Conservation (phyloP, 2,797 vertebrate species). For the Chrysocyon brachyurus region DNA sequence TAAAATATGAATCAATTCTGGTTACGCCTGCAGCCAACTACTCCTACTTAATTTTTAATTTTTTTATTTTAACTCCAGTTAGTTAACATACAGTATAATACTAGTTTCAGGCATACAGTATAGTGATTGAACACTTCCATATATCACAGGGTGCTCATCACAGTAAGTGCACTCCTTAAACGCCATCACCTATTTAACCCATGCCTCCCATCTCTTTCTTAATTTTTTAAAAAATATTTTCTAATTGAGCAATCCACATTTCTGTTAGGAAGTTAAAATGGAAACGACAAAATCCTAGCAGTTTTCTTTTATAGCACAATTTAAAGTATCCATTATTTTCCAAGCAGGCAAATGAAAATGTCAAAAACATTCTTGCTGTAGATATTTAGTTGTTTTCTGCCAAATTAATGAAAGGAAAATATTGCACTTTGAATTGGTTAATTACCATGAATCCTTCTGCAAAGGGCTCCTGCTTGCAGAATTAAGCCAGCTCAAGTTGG, state of each 20-base stretch:
- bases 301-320: slow-evolving; percentile 72
- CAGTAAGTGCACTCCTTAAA: not conserved
- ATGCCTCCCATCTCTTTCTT: not conserved
- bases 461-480: slow-evolving; percentile 81
- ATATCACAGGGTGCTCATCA: too few species aligned
- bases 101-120: not conserved
- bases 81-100: not conserved
- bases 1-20: slow-evolving; percentile 58
- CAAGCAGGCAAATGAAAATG: slow-evolving; percentile 80
- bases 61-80: not conserved
- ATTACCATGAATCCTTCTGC: slow-evolving; percentile 84
- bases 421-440: slow-evolving; percentile 84
- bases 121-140: not conserved
- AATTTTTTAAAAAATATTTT: slow-evolving; percentile 19
- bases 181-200: not conserved
- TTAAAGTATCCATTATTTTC: slow-evolving; percentile 78
- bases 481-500: slow-evolving; percentile 79
- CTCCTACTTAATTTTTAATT: slow-evolving; percentile 14
- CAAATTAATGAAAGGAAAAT: slow-evolving; percentile 86
- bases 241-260: slow-evolving; percentile 65
- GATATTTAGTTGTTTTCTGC: slow-evolving; percentile 84
- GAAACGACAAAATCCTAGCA: slow-evolving; percentile 68
- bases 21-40: not conserved
- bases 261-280: slow-evolving; percentile 65
- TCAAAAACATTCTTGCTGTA: slow-evolving; percentile 81